These are phyloP conservation scores for Pagetopsis macropterus DNA, from an alignment of 2,797 vertebrate genomes.

Conservation along the genomic window DNA sequence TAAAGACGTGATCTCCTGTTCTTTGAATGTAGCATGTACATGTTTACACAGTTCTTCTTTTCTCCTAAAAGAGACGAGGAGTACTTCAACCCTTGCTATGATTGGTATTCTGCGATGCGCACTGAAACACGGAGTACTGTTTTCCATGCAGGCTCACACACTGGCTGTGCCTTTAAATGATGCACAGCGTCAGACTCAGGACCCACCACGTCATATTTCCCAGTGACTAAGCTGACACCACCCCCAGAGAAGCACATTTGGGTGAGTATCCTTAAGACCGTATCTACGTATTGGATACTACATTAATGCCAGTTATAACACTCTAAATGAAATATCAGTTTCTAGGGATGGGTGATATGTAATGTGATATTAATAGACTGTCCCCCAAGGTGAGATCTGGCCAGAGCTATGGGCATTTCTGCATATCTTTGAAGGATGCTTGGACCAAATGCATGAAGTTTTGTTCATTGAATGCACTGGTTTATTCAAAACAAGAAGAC, in stretches of 20 bases:
- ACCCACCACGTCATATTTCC: background rate
- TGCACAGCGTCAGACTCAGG: slow-evolving; percentile 13
- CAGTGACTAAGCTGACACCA: background rate
- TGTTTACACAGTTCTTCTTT: background rate
- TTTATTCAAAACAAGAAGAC: too few species aligned
- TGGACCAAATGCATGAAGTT: background rate
- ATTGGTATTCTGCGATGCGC: background rate
- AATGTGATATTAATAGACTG: slow-evolving; percentile 2
- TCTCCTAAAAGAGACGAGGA: background rate
- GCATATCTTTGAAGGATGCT: background rate
- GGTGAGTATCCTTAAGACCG: background rate
- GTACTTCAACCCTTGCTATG: background rate
- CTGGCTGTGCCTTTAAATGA: background rate
- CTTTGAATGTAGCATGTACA: background rate
- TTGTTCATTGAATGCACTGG: too few species aligned
- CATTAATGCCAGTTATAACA: background rate
- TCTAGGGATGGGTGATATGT: background rate
- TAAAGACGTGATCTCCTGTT: background rate
- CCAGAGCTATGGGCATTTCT: background rate
- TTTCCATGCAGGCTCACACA: background rate
- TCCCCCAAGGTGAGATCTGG: background rate
- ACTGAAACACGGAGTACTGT: background rate
- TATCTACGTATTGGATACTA: background rate
- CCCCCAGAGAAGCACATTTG: background rate
- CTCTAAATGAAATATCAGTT: background rate